Evolutionary conservation across 2,888 invertebrate genomes (phyloP).

Genomic region (Macrophya alboannulata): DNA sequence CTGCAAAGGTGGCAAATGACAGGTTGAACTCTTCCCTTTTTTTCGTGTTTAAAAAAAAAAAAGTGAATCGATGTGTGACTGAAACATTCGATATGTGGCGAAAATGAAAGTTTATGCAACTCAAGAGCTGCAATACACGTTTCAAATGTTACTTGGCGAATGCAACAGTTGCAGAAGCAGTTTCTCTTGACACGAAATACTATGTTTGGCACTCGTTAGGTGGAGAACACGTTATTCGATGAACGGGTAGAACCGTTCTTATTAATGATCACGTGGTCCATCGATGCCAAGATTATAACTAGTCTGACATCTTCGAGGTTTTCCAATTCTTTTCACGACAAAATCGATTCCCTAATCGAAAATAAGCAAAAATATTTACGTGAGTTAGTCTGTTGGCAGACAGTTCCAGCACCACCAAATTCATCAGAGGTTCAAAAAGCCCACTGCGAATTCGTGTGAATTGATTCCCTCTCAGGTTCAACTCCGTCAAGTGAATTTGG

Average conservation of each 20-base stretch:
- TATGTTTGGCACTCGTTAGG: conserved; percentile 44
- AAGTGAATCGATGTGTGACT: neutral
- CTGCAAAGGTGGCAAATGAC: conserved; percentile 61
- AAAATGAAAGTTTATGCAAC: conserved; percentile 41
- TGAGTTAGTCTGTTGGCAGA: conserved; percentile 86
- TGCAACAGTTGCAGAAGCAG: conserved; percentile 42
- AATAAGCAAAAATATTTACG: conserved; percentile 64
- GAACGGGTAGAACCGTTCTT: conserved; percentile 11
- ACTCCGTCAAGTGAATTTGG: conserved; percentile 83
- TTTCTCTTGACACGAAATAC: conserved; percentile 52
- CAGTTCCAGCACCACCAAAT: conserved; percentile 85
- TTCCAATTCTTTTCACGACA: neutral
- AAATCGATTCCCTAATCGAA: neutral
- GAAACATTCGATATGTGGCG: neutral
- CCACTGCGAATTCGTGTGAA: conserved; percentile 83
- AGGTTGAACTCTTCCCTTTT: neutral
- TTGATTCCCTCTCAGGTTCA: conserved; percentile 88
- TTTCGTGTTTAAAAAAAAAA: neutral
- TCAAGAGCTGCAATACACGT: conserved; percentile 41
- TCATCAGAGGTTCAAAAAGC: conserved; percentile 82
- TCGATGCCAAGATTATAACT: neutral
- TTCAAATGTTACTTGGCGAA: conserved; percentile 10
- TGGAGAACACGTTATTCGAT: conserved; percentile 42
- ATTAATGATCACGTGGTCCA: conserved; percentile 14
- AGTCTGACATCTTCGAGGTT: neutral